phyloP scores from a whole-genome alignment of 2,797 vertebrate genomes.

The Uromys caudimaculatus region DNA sequence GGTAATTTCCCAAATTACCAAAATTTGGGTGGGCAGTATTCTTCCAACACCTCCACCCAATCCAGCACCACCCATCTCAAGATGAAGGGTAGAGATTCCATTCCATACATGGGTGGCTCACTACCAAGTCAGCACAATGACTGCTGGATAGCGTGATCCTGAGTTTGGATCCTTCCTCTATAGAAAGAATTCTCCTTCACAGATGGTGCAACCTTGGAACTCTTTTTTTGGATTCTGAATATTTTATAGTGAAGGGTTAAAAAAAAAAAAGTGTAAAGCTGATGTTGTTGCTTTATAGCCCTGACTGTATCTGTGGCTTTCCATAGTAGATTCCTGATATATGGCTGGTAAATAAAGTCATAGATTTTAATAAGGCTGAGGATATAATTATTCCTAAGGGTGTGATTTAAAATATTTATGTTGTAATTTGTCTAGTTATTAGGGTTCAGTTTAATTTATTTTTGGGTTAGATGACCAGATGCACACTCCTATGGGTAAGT shows the following conservation, averaged over 20 bases:
- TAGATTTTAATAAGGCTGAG: not conserved
- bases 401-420: not conserved
- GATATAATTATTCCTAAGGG: not conserved
- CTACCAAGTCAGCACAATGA: rapidly evolving
- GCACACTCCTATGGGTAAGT: not conserved
- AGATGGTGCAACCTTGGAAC: not conserved
- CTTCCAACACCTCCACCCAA: no score
- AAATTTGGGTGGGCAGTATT: not conserved
- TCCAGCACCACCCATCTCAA: not conserved
- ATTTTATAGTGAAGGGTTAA: not conserved
- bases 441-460: not conserved
- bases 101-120: no score
- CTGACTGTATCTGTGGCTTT: not conserved
- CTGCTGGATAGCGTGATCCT: not conserved
- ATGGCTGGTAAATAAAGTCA: not conserved
- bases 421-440: not conserved
- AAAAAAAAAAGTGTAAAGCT: not conserved
- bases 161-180: not conserved
- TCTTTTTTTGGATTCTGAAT: not conserved
- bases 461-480: not conserved
- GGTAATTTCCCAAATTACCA: not conserved
- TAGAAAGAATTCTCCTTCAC: not conserved
- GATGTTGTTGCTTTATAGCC: not conserved
- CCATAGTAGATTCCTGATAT: not conserved
- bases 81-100: not conserved